Evolutionary conservation across 2,113 vertebrate species (phyloP).

Genomic region (Grammomys surdaster): DNA sequence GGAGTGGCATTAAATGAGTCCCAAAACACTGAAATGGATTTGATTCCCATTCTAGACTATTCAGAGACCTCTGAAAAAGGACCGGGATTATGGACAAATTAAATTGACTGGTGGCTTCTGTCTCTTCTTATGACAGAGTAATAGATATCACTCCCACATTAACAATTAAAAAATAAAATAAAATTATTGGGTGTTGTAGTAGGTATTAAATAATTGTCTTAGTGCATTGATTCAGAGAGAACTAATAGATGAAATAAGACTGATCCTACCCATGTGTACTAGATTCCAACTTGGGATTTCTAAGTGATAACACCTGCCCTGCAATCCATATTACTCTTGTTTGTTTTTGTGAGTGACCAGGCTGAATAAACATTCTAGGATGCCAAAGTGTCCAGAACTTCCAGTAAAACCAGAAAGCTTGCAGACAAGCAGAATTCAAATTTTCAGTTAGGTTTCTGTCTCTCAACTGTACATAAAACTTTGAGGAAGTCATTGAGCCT

Average conservation of each 20-base stretch:
- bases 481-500: neutral
- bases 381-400: neutral
- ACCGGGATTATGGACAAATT: neutral
- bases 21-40: neutral
- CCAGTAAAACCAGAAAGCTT: neutral
- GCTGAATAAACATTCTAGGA: neutral
- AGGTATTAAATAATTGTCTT: neutral
- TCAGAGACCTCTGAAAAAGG: neutral
- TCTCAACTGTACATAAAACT: neutral
- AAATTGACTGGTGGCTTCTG: neutral
- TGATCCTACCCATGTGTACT: neutral
- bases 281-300: neutral
- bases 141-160: neutral
- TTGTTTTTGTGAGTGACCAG: neutral
- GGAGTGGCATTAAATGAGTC: neutral
- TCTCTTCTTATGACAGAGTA: neutral
- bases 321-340: neutral
- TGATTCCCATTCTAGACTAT: too few species aligned
- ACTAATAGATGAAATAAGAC: neutral
- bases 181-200: neutral
- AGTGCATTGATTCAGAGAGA: neutral
- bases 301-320: neutral
- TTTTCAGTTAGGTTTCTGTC: neutral
- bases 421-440: neutral
- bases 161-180: neutral